Evolutionary conservation across 2,888 invertebrate genomes (phyloP).

Genomic region (Acrobasis suavella): DNA sequence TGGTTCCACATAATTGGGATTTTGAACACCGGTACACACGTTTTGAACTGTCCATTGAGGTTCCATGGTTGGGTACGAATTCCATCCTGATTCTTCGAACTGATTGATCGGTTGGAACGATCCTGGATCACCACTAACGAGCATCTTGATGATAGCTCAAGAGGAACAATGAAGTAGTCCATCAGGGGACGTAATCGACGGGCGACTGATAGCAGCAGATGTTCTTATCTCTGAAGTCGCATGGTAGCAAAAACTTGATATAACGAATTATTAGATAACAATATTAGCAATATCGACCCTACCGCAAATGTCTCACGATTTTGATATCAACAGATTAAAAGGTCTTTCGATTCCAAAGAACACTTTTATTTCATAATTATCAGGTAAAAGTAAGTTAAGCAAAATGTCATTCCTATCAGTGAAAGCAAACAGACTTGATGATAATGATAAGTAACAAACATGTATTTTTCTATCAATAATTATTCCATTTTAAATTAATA

Average conservation of each 20-base stretch:
- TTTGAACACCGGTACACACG: slow-evolving; percentile 59
- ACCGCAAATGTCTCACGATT: not conserved
- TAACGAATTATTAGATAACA: slow-evolving; percentile 67
- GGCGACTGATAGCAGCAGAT: slow-evolving; percentile 75
- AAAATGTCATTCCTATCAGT: slow-evolving; percentile 6
- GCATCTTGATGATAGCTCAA: slow-evolving; percentile 53
- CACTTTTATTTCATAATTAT: slow-evolving; percentile 3
- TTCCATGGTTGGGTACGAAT: slow-evolving; percentile 29
- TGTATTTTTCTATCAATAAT: too few relatives aligned
- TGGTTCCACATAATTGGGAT: slow-evolving; percentile 45
- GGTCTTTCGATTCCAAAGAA: not conserved
- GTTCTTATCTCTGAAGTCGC: slow-evolving; percentile 66
- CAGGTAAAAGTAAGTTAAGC: not conserved
- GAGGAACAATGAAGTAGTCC: slow-evolving; percentile 59
- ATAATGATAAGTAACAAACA: not conserved
- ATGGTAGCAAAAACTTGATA: slow-evolving; percentile 74
- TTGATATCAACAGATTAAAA: not conserved
- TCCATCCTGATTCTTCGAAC: slow-evolving; percentile 59
- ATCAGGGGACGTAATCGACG: slow-evolving; percentile 71
- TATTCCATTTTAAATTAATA: too few relatives aligned
- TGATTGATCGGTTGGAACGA: slow-evolving; percentile 50
- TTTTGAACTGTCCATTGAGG: slow-evolving; percentile 57
- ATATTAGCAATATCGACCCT: slow-evolving; percentile 11
- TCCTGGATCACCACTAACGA: slow-evolving; percentile 53
- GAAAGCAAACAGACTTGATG: not conserved